A percentile compares a stretch with the other conserved stretches of the same genome.
Evolutionary conservation across 2,113 vertebrate genomes (phyloP).

Genomic region (Eulemur rufifrons): DNA sequence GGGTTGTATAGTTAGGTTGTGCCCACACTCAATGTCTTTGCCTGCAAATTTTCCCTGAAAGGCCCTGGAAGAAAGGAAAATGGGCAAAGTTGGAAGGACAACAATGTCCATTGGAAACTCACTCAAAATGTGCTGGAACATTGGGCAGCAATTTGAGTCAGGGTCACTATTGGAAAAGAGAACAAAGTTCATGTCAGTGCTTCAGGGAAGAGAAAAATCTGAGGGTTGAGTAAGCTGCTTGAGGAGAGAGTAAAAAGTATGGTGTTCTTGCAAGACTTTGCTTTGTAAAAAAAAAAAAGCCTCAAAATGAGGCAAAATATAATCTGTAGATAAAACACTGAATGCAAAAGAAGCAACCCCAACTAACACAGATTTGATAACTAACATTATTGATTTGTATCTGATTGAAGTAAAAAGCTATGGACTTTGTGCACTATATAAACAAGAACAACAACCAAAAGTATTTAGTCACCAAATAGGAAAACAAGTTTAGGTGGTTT

Average conservation of each 20-base stretch:
- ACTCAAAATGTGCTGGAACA: background rate
- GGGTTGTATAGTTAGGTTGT: background rate
- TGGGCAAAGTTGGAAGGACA: background rate
- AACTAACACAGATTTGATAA: background rate
- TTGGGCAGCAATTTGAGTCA: background rate
- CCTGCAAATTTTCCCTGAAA: background rate
- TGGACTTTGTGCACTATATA: background rate
- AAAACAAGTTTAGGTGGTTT: background rate
- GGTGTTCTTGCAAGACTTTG: background rate
- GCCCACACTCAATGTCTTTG: background rate
- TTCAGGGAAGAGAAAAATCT: background rate
- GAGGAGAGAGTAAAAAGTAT: background rate
- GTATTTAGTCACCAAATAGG: background rate
- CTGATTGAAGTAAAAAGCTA: background rate
- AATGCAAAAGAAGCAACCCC: background rate
- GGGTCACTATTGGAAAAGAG: background rate
- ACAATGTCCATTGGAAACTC: background rate
- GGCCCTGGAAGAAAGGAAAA: background rate
- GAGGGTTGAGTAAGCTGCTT: background rate
- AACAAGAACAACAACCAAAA: background rate
- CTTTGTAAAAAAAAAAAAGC: background rate
- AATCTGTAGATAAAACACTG: background rate
- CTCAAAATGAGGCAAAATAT: background rate
- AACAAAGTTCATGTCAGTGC: background rate
- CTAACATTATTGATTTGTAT: background rate